A percentile compares a stretch with the other conserved stretches of the same genome.
Conservation (phyloP, 2,888 invertebrate species). For the Epicampocera succincta region DNA sequence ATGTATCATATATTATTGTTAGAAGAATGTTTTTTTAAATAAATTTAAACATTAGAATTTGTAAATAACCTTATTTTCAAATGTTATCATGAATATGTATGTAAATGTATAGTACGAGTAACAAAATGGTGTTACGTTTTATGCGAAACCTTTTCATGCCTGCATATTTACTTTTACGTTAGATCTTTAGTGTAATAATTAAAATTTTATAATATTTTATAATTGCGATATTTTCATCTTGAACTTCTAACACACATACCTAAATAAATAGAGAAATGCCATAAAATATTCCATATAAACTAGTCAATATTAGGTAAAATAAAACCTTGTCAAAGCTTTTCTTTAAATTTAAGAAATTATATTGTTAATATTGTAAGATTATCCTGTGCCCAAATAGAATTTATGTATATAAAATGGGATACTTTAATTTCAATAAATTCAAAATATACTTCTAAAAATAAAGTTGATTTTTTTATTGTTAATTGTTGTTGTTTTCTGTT, state of each 20-base stretch:
- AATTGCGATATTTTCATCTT: conserved; percentile 52
- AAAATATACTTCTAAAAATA: not conserved
- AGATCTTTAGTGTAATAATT: not conserved
- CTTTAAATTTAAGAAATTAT: too few relatives aligned
- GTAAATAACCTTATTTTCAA: conserved; percentile 14
- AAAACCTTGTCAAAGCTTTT: too few relatives aligned
- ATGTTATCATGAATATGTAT: not conserved
- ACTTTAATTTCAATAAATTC: not conserved
- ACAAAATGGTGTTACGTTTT: not conserved
- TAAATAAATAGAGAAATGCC: conserved; percentile 77
- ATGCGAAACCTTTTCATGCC: conserved; percentile 20
- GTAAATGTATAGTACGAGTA: not conserved
- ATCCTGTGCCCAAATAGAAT: conserved; percentile 1
- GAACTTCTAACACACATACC: conserved; percentile 74
- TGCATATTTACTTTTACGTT: not conserved
- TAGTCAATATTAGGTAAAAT: not conserved
- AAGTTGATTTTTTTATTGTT: not conserved
- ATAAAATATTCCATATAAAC: conserved; percentile 42
- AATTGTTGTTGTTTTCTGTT: not conserved
- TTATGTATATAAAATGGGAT: not conserved
- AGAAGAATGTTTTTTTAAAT: not conserved
- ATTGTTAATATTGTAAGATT: not conserved
- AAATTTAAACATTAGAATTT: conserved; percentile 1
- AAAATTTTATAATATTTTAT: conserved; percentile 4
- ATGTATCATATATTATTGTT: not conserved